A percentile compares a stretch with the other conserved stretches of the same genome.
Evolutionary conservation across 1,140 invertebrate species (phyloP).

Genomic region (Drosophila mojavensis): DNA sequence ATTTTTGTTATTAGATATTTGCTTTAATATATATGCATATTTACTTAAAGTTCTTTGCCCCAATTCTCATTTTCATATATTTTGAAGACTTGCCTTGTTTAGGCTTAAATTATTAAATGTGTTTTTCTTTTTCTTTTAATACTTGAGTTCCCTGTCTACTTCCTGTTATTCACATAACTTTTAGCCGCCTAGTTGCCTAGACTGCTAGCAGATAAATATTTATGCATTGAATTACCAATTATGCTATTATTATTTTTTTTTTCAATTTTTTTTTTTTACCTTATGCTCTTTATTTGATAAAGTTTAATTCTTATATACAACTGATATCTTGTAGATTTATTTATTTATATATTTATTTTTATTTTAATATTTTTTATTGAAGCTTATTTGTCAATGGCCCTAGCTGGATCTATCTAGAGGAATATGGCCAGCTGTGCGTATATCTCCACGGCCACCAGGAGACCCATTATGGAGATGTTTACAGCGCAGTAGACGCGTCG

Average conservation of each 20-base stretch:
- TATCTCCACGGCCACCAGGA: constrained; percentile 77
- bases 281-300: background rate
- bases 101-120: background rate
- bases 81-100: background rate
- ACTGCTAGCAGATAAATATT: background rate
- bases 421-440: constrained; percentile 81
- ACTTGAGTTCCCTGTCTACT: constrained; percentile 13
- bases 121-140: background rate
- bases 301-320: background rate
- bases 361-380: background rate
- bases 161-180: background rate
- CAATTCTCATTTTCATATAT: background rate
- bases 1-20: too few species aligned
- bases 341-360: background rate
- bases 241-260: background rate
- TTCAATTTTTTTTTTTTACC: background rate
- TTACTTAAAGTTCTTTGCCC: too few species aligned
- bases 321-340: background rate
- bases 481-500: constrained; percentile 83
- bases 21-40: too few species aligned
- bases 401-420: constrained; percentile 47
- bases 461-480: constrained; percentile 73
- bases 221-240: background rate
- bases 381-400: constrained; percentile 10
- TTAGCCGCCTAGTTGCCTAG: background rate